These are phyloP conservation scores for Umimayanthus kanabou DNA, from an alignment of 92 coral and sea anemone genomes.

Conservation along the genomic window DNA sequence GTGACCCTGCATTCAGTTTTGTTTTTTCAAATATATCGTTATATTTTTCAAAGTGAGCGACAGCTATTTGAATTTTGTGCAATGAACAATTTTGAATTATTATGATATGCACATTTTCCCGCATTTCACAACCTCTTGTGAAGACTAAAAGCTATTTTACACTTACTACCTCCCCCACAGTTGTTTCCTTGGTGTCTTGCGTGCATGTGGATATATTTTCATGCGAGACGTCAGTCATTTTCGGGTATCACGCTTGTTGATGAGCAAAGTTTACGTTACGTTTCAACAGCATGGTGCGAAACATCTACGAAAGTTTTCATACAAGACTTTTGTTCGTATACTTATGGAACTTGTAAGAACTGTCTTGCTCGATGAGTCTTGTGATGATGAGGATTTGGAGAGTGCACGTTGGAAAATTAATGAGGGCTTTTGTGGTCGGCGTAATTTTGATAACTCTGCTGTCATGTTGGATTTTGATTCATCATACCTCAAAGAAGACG, in stretches of 20 bases:
- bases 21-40: too few relatives aligned
- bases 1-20: too few relatives aligned
- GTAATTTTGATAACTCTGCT: conserved; percentile 50
- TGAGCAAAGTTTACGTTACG: neutral
- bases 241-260: neutral
- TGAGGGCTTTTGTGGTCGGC: conserved; percentile 59
- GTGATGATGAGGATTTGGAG: conserved; percentile 79
- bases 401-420: conserved; percentile 73
- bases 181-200: too few relatives aligned
- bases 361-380: neutral
- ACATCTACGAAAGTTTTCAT: neutral
- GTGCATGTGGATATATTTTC: neutral
- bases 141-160: neutral
- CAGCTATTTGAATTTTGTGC: too few relatives aligned
- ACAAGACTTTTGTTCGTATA: neutral
- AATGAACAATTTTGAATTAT: too few relatives aligned
- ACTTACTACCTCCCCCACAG: conserved; percentile 2
- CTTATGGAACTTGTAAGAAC: neutral
- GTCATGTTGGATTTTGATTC: conserved; percentile 73
- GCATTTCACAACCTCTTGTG: too few relatives aligned
- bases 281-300: neutral
- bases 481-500: conserved; percentile 57
- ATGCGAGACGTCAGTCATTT: neutral
- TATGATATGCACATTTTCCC: too few relatives aligned
- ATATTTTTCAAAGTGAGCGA: too few relatives aligned